Evolutionary conservation across 2,797 vertebrate species (phyloP), one percentile per base, ranked within the genome.

Genomic region (Myripristis jacobus): DNA sequence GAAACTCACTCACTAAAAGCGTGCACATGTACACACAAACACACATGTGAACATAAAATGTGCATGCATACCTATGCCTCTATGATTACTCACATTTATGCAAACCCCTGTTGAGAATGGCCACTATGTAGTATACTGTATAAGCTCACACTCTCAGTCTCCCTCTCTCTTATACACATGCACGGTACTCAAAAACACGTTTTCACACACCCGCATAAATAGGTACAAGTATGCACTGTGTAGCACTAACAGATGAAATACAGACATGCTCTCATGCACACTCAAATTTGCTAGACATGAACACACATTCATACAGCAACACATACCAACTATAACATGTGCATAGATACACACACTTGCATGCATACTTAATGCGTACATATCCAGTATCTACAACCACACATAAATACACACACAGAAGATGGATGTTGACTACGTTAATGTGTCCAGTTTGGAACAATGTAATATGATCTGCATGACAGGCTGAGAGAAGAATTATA

Each of bases 391-490:
- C 46, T 41, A 61, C 16, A 29, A 22, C 22, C 55, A 55, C 7
- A 22, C 47, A 51, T 16, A 27, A 29, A 63, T 54, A 46, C 61
- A 76, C 61, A 60, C 61, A 48, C 65, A 78, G 62, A 68, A 29
- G 66, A 75, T 67, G 69, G 53, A 70, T 74, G 64, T 84, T 83
- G 85, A 64, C 80, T 77, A 73, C 79, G 70, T 61, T 81, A 75
- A 83, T 72, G 75, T 68, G 75, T 86, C 77, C 68, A 72, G 71
- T 83, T 87, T 78, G 70, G 60, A 84, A 70, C 73, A 75, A 81
- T 80, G 71, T 57, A 47, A 46, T 60, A 25, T 66, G 72, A 88
- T 86, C 74, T 73, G 69, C 60, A 67, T 63, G 73, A 59, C 73
- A 63, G 64, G 54, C 70, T 36, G 61, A 70, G 52, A 73, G 66